phyloP scores from a whole-genome alignment of 30 jellyfish, hydroid and myxozoan genomes.

The Phacellophora camtschatica region DNA sequence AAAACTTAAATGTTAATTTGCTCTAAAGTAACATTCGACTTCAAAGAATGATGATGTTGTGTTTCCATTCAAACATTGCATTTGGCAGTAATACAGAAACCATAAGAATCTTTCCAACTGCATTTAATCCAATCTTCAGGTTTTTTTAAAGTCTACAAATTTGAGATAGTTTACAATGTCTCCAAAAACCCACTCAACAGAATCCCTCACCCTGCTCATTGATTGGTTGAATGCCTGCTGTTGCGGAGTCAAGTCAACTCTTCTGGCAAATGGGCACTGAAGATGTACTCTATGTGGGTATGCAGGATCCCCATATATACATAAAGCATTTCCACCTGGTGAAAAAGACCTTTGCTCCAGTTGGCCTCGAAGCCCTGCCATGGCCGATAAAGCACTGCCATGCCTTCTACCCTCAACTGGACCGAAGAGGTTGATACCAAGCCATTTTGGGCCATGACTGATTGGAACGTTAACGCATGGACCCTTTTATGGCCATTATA shows the following conservation, averaged over 20 bases:
- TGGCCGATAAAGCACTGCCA: constrained; percentile 54
- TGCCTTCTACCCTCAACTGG: no score
- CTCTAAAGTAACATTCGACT: no score
- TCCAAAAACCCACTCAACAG: constrained; percentile 57
- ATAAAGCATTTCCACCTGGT: constrained; percentile 9
- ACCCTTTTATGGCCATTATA: constrained; percentile 53
- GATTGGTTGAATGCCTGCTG: constrained; percentile 52
- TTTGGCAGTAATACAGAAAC: not conserved
- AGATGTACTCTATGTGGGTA: constrained; percentile 42
- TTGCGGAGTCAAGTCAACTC: constrained; percentile 3
- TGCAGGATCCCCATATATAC: constrained; percentile 57
- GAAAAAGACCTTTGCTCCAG: constrained; percentile 29
- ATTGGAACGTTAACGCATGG: no score
- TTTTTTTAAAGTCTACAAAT: not conserved
- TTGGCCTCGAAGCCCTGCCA: constrained; percentile 35
- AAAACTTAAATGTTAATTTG: no score
- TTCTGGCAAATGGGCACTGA: constrained; percentile 21
- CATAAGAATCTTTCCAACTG: not conserved
- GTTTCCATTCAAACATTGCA: not conserved
- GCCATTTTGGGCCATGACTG: no score
- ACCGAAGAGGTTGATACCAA: constrained; percentile 48
- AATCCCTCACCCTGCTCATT: constrained; percentile 38
- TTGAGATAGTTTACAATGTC: constrained; percentile 32
- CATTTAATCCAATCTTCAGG: not conserved
- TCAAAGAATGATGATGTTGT: not conserved